Conservation (phyloP, 2,888 invertebrate species). For the Drosophila peninsularis region DNA sequence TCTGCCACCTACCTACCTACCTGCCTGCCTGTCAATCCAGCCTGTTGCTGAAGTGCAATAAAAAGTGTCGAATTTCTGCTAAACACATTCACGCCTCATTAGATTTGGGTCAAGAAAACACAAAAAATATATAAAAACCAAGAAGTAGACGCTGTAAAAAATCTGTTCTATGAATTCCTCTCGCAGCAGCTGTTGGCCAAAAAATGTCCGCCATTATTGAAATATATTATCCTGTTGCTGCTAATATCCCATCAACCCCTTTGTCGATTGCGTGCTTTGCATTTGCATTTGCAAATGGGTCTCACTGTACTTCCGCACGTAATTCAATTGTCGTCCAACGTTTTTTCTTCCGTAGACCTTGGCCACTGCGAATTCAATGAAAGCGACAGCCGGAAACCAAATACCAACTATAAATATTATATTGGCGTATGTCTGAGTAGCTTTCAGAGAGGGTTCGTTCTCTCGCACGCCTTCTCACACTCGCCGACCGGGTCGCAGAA, state of each 20-base stretch:
- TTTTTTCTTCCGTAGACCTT: conserved; percentile 21
- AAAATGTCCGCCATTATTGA: conserved; percentile 44
- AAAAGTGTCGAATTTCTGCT: conserved; percentile 51
- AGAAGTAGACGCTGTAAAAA: conserved; percentile 12
- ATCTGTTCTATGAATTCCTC: neutral
- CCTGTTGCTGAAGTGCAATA: conserved; percentile 56
- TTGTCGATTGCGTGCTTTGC: conserved; percentile 50
- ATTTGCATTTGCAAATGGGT: conserved; percentile 39
- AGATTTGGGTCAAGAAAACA: conserved; percentile 45
- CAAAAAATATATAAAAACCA: neutral
- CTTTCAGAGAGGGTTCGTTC: conserved; percentile 35
- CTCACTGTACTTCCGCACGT: conserved; percentile 53
- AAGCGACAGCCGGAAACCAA: conserved; percentile 69
- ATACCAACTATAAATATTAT: conserved; percentile 78
- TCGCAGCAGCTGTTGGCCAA: conserved; percentile 39
- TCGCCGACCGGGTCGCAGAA: conserved; percentile 25
- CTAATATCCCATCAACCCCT: conserved; percentile 58
- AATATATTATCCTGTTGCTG: conserved; percentile 66
- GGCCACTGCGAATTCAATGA: conserved; percentile 66
- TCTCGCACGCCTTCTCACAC: conserved; percentile 16
- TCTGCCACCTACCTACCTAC: conserved; percentile 23
- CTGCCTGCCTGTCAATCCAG: conserved; percentile 23
- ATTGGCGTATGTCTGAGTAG: conserved; percentile 65
- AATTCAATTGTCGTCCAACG: conserved; percentile 54
- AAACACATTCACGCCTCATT: conserved; percentile 59